Conservation (phyloP, 2,888 invertebrate genomes). For the Nudaria mundana region DNA sequence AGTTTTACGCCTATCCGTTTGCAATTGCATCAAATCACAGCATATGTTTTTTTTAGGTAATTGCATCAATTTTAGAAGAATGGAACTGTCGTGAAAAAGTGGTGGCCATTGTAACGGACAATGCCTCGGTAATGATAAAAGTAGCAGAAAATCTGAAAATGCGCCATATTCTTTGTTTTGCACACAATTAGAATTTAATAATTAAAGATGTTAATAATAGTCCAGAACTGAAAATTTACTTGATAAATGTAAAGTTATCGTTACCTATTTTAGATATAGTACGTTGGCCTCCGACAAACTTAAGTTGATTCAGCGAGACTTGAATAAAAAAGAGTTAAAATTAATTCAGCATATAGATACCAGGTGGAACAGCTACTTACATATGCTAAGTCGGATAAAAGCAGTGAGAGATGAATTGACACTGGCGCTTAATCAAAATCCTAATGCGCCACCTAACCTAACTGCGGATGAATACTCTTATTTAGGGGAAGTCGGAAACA, state of each 20-base stretch:
- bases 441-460: slow-evolving; percentile 9
- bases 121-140: too few relatives aligned
- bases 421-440: slow-evolving; percentile 4
- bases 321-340: slow-evolving; percentile 7
- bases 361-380: background rate
- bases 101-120: too few relatives aligned
- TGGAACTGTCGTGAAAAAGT: too few relatives aligned
- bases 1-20: too few relatives aligned
- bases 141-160: background rate
- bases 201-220: slow-evolving; percentile 2
- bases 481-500: slow-evolving; percentile 3
- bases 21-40: background rate
- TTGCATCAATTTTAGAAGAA: background rate
- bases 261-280: slow-evolving; percentile 6
- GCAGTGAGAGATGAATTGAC: background rate
- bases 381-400: background rate
- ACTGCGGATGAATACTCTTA: slow-evolving; percentile 8
- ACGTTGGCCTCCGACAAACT: slow-evolving; percentile 5
- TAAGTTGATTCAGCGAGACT: background rate
- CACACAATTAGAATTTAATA: slow-evolving; percentile 5
- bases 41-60: background rate
- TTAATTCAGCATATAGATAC: slow-evolving; percentile 3
- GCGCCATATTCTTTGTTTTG: background rate
- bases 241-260: slow-evolving; percentile 6
- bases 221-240: background rate